A percentile compares a stretch with the other conserved stretches of the same genome.
phyloP scores from a whole-genome alignment of 2,888 invertebrate genomes.

The Ormyrus thymus region DNA sequence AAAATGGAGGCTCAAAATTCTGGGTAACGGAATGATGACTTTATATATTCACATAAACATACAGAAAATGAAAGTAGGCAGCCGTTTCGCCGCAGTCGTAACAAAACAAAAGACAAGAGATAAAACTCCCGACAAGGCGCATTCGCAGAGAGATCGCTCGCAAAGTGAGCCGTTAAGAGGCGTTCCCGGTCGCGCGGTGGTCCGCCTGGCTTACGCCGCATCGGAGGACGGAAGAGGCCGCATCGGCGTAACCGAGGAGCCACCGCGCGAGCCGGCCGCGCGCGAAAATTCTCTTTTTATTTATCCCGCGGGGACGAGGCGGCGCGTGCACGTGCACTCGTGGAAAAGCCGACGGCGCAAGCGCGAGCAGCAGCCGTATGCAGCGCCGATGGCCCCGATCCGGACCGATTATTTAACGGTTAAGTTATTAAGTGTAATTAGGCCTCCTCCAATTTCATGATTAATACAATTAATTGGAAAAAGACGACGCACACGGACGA shows the following conservation, averaged over 20 bases:
- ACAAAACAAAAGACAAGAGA: slow-evolving; percentile 23
- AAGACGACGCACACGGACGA: slow-evolving; percentile 59
- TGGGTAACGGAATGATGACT: slow-evolving; percentile 39
- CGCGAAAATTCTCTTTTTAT: neutral
- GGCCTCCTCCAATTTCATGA: slow-evolving; percentile 73
- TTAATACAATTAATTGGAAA: slow-evolving; percentile 75
- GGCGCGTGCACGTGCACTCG: neutral
- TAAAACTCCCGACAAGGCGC: neutral
- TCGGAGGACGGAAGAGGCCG: slow-evolving; percentile 35
- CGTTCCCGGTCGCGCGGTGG: neutral
- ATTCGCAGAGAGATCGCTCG: neutral
- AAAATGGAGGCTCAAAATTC: slow-evolving; percentile 4
- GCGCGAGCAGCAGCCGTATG: slow-evolving; percentile 45
- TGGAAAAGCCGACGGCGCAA: neutral
- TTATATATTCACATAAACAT: slow-evolving; percentile 42
- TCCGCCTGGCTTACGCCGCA: neutral
- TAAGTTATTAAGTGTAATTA: slow-evolving; percentile 74
- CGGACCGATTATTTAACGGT: slow-evolving; percentile 74
- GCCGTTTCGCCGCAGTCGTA: slow-evolving; percentile 5
- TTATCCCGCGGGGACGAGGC: neutral
- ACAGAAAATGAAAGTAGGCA: slow-evolving; percentile 8
- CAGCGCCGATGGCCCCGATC: slow-evolving; percentile 71
- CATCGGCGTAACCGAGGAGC: slow-evolving; percentile 4
- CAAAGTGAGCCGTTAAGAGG: neutral
- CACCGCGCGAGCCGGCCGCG: neutral